These are phyloP conservation scores for Myzus persicae DNA, from an alignment of 1,140 invertebrate genomes.

Conservation along the genomic window DNA sequence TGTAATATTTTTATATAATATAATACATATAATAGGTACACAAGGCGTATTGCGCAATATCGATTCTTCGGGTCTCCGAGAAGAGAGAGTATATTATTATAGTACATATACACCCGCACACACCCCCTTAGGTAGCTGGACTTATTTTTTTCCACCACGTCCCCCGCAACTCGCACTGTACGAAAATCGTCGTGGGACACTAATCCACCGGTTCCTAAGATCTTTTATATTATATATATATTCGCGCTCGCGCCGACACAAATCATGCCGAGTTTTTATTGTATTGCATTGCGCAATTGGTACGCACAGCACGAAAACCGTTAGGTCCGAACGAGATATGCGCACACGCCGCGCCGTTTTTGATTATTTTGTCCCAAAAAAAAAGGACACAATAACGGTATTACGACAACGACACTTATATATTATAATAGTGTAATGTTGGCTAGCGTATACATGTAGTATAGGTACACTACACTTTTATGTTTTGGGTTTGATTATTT, in stretches of 20 bases:
- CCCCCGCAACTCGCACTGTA: slow-evolving; percentile 26
- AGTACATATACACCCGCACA: too few relatives aligned
- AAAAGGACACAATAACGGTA: slow-evolving; percentile 58
- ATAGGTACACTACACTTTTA: neutral
- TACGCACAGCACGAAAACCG: slow-evolving; percentile 57
- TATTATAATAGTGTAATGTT: neutral
- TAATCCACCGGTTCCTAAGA: slow-evolving; percentile 47
- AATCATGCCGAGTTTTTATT: slow-evolving; percentile 23
- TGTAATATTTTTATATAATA: neutral
- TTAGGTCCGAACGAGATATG: slow-evolving; percentile 54
- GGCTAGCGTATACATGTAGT: neutral
- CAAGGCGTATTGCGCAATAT: slow-evolving; percentile 12
- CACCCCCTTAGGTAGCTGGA: neutral
- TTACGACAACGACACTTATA: slow-evolving; percentile 35
- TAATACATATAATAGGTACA: neutral
- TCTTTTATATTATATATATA: neutral
- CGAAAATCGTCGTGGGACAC: slow-evolving; percentile 42
- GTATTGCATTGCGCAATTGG: slow-evolving; percentile 50
- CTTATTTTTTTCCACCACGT: neutral
- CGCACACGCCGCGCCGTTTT: slow-evolving; percentile 38
- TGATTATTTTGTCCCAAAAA: slow-evolving; percentile 46
- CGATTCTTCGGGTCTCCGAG: neutral
- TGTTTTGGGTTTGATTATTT: slow-evolving; percentile 4
- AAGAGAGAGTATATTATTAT: slow-evolving; percentile 37
- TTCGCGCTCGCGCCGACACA: neutral